Evolutionary conservation across 2,113 vertebrate genomes (phyloP).

Genomic region (Notarius lentiginosus): DNA sequence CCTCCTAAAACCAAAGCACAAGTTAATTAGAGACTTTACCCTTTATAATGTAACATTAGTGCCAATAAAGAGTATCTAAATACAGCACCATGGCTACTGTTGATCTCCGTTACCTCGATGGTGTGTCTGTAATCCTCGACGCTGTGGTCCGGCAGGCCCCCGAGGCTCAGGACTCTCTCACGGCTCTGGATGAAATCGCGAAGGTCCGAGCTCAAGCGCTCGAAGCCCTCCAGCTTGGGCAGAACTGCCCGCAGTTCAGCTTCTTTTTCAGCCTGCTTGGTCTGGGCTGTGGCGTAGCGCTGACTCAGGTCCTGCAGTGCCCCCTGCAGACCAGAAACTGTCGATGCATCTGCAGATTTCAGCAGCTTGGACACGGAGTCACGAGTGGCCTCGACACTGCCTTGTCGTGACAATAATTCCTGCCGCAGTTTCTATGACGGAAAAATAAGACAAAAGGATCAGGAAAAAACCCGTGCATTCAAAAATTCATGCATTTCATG

Average conservation of each 20-base stretch:
- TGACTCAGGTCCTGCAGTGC: conserved; percentile 77
- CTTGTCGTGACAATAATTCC: conserved; percentile 87
- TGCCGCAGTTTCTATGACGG: conserved; percentile 86
- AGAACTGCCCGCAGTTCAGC: conserved; percentile 78
- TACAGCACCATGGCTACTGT: background rate
- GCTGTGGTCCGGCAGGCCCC: conserved; percentile 83
- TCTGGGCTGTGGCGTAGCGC: conserved; percentile 77
- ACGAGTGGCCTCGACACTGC: conserved; percentile 86
- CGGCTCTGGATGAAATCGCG: conserved; percentile 81
- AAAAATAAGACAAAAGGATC: background rate
- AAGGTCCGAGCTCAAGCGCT: conserved; percentile 81
- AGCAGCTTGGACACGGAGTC: conserved; percentile 85
- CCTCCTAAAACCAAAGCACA: conserved; percentile 74
- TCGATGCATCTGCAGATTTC: conserved; percentile 78
- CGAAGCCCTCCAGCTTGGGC: conserved; percentile 85
- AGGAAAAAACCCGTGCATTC: background rate
- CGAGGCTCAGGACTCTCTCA: conserved; percentile 75
- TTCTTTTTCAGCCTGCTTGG: conserved; percentile 79
- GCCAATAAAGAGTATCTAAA: background rate
- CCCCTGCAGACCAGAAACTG: conserved; percentile 78
- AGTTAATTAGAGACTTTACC: conserved; percentile 5
- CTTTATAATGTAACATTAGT: background rate
- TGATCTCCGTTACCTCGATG: conserved; percentile 78
- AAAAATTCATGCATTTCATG: background rate
- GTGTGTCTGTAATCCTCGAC: conserved; percentile 87